These are phyloP conservation scores for Nixonia krombeini DNA, from an alignment of 1,140 invertebrate genomes.

Conservation along the genomic window DNA sequence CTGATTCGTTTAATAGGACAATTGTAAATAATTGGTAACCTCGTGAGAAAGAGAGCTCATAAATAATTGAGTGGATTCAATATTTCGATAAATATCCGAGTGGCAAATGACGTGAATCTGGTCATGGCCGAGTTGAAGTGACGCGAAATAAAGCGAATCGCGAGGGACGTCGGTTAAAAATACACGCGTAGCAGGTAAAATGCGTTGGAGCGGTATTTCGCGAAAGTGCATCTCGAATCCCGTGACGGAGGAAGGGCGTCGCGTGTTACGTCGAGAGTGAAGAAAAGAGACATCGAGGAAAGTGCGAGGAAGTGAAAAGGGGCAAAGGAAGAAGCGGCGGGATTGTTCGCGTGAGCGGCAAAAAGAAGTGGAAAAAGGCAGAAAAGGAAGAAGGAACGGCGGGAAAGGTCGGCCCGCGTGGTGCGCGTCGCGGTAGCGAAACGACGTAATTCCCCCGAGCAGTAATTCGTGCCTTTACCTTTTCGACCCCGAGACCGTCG, in stretches of 20 bases:
- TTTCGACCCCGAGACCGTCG: slow-evolving; percentile 23
- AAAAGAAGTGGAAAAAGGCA: slow-evolving; percentile 20
- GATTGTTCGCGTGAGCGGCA: slow-evolving; percentile 30
- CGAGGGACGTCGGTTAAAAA: too few relatives aligned
- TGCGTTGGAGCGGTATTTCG: too few relatives aligned
- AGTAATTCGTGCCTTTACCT: slow-evolving; percentile 38
- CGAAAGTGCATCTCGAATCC: not conserved
- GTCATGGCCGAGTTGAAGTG: too few relatives aligned
- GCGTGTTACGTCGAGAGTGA: slow-evolving; percentile 54
- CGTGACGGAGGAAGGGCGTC: slow-evolving; percentile 19
- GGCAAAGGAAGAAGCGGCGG: not conserved
- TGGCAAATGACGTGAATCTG: too few relatives aligned
- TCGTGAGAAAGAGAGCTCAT: too few relatives aligned
- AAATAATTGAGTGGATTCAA: too few relatives aligned
- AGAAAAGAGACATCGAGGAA: not conserved
- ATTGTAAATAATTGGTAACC: too few relatives aligned
- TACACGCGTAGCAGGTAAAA: too few relatives aligned
- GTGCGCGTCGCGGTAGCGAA: slow-evolving; percentile 32
- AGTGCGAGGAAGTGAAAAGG: not conserved
- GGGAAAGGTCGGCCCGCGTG: not conserved
- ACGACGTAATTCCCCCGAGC: slow-evolving; percentile 44
- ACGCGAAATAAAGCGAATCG: too few relatives aligned
- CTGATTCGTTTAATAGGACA: too few relatives aligned
- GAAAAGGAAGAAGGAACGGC: slow-evolving; percentile 4
- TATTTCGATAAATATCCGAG: too few relatives aligned